These are phyloP conservation scores for Labeo rohita DNA, from an alignment of 2,113 vertebrate genomes.

Conservation along the genomic window DNA sequence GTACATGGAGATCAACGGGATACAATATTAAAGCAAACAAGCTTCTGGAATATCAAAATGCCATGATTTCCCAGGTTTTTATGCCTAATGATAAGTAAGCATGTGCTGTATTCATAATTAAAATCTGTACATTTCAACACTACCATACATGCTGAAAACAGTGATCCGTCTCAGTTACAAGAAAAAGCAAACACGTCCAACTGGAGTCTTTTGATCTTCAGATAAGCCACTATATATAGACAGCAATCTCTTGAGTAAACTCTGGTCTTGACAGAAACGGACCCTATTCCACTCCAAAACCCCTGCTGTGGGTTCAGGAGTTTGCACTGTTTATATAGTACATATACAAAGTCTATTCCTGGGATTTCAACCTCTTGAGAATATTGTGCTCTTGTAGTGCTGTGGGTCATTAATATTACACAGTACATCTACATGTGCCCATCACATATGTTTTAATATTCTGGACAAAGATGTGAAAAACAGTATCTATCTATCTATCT, in stretches of 20 bases:
- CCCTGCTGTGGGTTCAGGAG: background rate
- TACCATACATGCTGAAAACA: background rate
- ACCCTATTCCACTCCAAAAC: background rate
- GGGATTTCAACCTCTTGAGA: conserved; percentile 10
- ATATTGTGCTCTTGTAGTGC: background rate
- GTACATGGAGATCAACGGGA: background rate
- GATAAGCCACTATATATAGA: conserved; percentile 32
- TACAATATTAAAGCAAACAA: background rate
- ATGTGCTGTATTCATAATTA: background rate
- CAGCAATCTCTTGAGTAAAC: conserved; percentile 43
- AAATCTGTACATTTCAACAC: background rate
- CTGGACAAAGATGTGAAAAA: background rate
- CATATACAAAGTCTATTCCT: background rate
- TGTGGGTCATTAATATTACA: background rate
- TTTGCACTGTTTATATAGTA: background rate
- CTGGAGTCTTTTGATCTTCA: conserved; percentile 32
- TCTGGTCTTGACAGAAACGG: conserved; percentile 55
- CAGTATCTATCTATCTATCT: too few relatives aligned
- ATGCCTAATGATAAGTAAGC: background rate
- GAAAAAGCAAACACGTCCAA: conserved; percentile 6
- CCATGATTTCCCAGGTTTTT: background rate
- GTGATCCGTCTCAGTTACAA: background rate
- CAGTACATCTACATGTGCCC: background rate
- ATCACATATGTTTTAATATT: background rate
- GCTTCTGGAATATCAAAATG: background rate